Evolutionary conservation across 30 jellyfish, hydroid and myxozoan genomes (phyloP), one percentile per base, ranked within the genome.

Genomic region (Mastigias papua): DNA sequence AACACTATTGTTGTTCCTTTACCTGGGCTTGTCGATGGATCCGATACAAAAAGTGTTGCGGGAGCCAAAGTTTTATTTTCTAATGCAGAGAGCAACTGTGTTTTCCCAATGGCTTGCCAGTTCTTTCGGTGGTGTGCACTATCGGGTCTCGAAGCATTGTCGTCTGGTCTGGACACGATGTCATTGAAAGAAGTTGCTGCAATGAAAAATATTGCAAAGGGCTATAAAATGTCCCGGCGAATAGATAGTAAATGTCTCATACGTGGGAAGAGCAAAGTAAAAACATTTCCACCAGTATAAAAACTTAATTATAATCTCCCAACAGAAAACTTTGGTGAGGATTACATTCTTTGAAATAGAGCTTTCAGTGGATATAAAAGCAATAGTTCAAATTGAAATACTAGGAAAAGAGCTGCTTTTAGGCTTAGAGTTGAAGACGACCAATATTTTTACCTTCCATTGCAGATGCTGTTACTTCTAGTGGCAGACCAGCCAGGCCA

Each of bases 381-480:
- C n/a, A n/a, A n/a, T n/a, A n/a, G n/a, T n/a, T n/a, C n/a, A n/a
- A n/a, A n/a, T n/a, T n/a, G n/a, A n/a, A n/a, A n/a, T n/a, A n/a
- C n/a, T n/a, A n/a, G n/a, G n/a, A n/a, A n/a, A 1, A 71, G 34
- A 46, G 27, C 0, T 23, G 1, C 19, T n/a, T 23, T 21, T 0
- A 75, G 1, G 0, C 22, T 42, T 23, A 1, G 54, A 1, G 0
- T 22, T 5, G 22, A 68, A 63, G 11, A 37, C 11, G 5, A 5
- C 5, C 5, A 3, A 5, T 37, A 4, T 57, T 2, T 16, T 31
- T 58, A 83, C 96, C 97, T 71, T 93, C 98, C 97, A 93, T 88
- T 26, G 92, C 96, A 17, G 98, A 93, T 28, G 98, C 93, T 20
- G 98, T 88, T 34, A 82, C 91, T 88, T 93, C 98, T 6, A 93